phyloP scores from a whole-genome alignment of 2,888 invertebrate species.

The Amphipyra tragopoginis region DNA sequence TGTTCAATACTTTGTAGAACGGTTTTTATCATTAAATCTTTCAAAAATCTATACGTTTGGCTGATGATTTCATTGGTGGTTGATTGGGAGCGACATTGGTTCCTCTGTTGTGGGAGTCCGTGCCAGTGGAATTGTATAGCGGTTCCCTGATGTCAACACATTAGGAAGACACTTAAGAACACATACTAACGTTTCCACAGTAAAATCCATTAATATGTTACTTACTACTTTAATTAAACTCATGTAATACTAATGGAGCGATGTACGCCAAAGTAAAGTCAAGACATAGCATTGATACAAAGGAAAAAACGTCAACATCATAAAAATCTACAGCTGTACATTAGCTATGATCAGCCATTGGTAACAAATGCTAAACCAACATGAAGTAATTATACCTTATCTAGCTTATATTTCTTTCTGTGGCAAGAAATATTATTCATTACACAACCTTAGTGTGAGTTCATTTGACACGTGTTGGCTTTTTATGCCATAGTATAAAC shows the following conservation, averaged over 20 bases:
- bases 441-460: conserved; percentile 29
- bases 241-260: neutral
- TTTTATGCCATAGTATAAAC: conserved; percentile 36
- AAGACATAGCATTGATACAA: conserved; percentile 4
- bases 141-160: too few relatives aligned
- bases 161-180: neutral
- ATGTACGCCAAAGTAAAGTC: conserved; percentile 7
- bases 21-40: too few relatives aligned
- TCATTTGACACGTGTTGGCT: conserved; percentile 46
- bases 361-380: conserved; percentile 22
- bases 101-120: too few relatives aligned
- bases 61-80: too few relatives aligned
- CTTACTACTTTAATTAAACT: conserved; percentile 2
- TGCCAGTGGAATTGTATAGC: too few relatives aligned
- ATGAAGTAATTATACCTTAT: conserved; percentile 47
- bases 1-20: too few relatives aligned
- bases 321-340: conserved; percentile 10
- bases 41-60: too few relatives aligned
- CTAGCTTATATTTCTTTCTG: conserved; percentile 34
- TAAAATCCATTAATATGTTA: neutral
- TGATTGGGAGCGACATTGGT: too few relatives aligned
- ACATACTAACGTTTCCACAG: neutral
- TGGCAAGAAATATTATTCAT: conserved; percentile 33
- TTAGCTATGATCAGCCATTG: conserved; percentile 14
- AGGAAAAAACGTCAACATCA: conserved; percentile 8